Base-by-base conservation (phyloP, 2,113 vertebrate genomes). In the Electrona antarctica region DNA sequence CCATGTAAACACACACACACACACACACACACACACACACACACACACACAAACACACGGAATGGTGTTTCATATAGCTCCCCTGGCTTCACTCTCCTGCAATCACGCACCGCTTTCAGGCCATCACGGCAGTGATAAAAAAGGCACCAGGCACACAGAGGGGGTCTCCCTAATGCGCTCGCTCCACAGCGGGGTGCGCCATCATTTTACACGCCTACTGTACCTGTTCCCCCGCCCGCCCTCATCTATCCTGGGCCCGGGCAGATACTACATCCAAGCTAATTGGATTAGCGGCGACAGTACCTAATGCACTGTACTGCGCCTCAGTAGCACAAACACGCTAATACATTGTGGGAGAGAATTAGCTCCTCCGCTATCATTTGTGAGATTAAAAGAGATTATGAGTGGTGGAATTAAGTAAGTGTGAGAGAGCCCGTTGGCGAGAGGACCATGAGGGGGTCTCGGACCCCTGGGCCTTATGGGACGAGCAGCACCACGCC, bases 271-370 rank as follows among this genome's bases (percentile, higher is more conserved):
- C 87, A 84, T 77, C 76, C 77, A 57, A 74, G 71, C 81, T 92
- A 92, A 93, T 93, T 92, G 90, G 91, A 92, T 93, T 91, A 91
- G 71, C 83, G 69, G 9, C 79, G 87, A 91, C 90, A 91, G 91
- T 41, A 41, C 33, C 5, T 41, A 91, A 92, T 90, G 86, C 91
- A 90, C 89, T 87, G 21, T 21, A 57, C 84, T 68, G 79, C 85
- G 76, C 80, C 85, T 85, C 63, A 3, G 64, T 49, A 59, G 77
- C 84, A 85, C 85, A 86, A 90, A 89, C 78, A 73, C 70, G 54
- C 90, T 92, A 89, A 92, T 91, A 89, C 90, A 92, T 90, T 87
- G 88, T 47, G 29, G 59, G 50, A 15, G 64, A 76, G 77, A 88
- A 92, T 91, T 87, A 84, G 83, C 67, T 59, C 78, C 60, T 82